Evolutionary conservation across 2,888 invertebrate genomes (phyloP), one percentile per base, ranked within the genome.

Genomic region (Clostera curtula): DNA sequence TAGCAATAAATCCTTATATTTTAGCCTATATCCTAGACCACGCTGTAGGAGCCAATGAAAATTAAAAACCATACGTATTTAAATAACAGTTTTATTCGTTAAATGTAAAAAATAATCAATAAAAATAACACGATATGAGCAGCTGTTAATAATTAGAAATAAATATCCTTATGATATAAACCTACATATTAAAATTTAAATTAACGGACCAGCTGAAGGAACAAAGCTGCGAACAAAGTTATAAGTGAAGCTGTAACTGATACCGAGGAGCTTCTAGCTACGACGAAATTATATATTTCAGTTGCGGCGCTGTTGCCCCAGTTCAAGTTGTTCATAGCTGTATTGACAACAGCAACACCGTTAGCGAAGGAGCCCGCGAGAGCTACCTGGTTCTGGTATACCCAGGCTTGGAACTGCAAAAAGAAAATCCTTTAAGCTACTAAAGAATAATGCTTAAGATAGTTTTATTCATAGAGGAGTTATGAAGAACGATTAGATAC

Each of bases 361-460:
- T 34, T 32, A 0, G 21, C 2, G 48, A 82, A 76, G 0, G 69
- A 59, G 1, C 36, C 43, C 2, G 34, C 59, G 4, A 77, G 45
- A 0, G 39, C 48, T 0, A 59, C 2, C 40, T 82, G 80, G 31
- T 68, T 62, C 0, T 24, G 10, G 40, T 69, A 76, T 2, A 65
- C 36, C 79, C 79, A 83, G 0, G 29, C 10, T 52, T 76, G 76
- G 67, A 79, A 76, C 83, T 83, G 61, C 4, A 43, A 49, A 37
- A 24, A 12, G 25, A 31, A 22, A 22, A 18, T 18, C 6, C 6
- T 18, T 4, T 18, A n/a, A 4, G 6, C 9, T 18, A 18, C 2
- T 4, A 18, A 18, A 7, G 2, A n/a, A 6, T n/a, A 8, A 4
- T 18, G 5, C 8, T 6, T n/a, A 2, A 17, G 17, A 17, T 6